Conservation (phyloP, 1,140 invertebrate species). For the Trachelipus rathkii region DNA sequence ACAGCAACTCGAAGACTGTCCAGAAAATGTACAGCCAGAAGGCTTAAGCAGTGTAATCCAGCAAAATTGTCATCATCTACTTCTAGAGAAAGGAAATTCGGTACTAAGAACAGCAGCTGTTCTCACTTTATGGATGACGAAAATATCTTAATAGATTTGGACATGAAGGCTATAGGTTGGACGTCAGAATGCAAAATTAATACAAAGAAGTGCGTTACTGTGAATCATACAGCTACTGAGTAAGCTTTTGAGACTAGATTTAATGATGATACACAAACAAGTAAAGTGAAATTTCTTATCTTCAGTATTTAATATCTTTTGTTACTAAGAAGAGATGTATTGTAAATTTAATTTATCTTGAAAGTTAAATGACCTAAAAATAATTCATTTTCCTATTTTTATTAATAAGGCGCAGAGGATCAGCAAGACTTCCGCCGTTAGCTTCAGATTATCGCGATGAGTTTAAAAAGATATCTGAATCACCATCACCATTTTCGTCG, state of each 20-base stretch:
- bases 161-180: not conserved
- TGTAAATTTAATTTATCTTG: too few species aligned
- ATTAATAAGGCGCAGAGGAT: not conserved
- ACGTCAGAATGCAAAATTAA: not conserved
- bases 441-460: not conserved
- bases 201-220: not conserved
- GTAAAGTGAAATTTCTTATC: too few species aligned
- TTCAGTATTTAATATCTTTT: too few species aligned
- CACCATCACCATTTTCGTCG: not conserved
- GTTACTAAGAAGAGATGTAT: too few species aligned
- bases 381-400: too few species aligned
- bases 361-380: too few species aligned
- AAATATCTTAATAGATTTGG: not conserved
- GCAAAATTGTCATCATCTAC: too few species aligned
- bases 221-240: not conserved
- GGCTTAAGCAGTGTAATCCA: not conserved
- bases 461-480: not conserved
- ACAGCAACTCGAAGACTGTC: not conserved
- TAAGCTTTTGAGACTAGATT: not conserved
- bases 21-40: not conserved
- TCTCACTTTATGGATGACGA: not conserved
- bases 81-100: too few species aligned
- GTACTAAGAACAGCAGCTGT: not conserved
- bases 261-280: too few species aligned
- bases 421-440: not conserved